Conservation (phyloP, 2,113 vertebrate genomes). For the Caranx ignobilis region DNA sequence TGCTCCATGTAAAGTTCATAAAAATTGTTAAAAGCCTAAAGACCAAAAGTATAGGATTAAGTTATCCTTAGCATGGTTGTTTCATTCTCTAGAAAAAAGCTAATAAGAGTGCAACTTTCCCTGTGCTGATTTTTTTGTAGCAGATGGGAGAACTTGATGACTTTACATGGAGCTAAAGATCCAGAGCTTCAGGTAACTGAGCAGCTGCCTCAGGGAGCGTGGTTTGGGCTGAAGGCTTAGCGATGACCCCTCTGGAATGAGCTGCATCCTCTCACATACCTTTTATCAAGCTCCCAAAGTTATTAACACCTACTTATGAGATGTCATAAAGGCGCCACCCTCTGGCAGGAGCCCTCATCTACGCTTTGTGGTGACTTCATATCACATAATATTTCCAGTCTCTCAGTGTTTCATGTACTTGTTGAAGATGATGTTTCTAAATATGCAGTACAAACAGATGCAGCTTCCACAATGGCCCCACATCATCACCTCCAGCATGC, state of each 20-base stretch:
- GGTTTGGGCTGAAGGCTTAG: constrained; percentile 14
- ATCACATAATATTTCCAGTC: constrained; percentile 6
- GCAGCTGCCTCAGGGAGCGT: background rate
- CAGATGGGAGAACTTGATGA: background rate
- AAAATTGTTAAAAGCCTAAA: background rate
- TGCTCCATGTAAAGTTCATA: background rate
- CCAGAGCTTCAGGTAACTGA: constrained; percentile 26
- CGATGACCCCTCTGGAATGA: constrained; percentile 35
- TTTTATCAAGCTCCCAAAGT: constrained; percentile 45
- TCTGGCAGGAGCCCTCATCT: constrained; percentile 68
- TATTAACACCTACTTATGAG: constrained; percentile 53
- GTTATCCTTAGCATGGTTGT: background rate
- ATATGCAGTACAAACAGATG: constrained; percentile 26
- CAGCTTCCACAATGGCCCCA: constrained; percentile 19
- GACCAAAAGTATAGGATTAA: background rate
- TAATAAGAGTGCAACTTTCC: background rate
- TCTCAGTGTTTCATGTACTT: background rate
- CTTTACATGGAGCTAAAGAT: background rate
- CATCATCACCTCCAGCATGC: constrained; percentile 41
- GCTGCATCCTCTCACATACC: constrained; percentile 6
- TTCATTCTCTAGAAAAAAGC: background rate
- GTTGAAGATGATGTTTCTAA: background rate
- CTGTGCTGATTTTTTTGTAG: background rate
- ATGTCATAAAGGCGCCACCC: constrained; percentile 80
- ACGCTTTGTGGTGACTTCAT: constrained; percentile 11